Percentiles rank a stretch among this genome's conserved stretches.
Conservation (phyloP, 1,140 invertebrate genomes). For the Patella vulgata region DNA sequence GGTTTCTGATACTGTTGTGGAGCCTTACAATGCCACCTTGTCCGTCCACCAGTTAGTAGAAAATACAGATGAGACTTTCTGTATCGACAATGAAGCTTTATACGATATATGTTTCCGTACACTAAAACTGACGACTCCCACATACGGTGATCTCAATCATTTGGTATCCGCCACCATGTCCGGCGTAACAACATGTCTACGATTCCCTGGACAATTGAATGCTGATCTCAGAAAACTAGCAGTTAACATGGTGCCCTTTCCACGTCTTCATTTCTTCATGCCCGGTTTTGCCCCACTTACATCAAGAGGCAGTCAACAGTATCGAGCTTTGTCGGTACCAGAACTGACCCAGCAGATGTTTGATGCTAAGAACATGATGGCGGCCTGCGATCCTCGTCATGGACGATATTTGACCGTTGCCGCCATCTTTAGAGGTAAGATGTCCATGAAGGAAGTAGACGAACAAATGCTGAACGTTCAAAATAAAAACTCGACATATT, state of each 20-base stretch:
- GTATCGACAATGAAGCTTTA: slow-evolving; percentile 66
- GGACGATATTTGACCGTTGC: slow-evolving; percentile 79
- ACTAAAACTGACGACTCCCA: slow-evolving; percentile 76
- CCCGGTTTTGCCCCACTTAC: slow-evolving; percentile 79
- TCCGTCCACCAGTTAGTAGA: slow-evolving; percentile 82
- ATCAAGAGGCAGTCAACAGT: slow-evolving; percentile 68
- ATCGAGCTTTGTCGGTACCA: slow-evolving; percentile 68
- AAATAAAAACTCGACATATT: slow-evolving; percentile 74
- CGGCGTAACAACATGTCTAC: slow-evolving; percentile 81
- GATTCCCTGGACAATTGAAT: slow-evolving; percentile 80
- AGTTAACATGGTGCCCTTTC: slow-evolving; percentile 80
- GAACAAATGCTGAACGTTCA: slow-evolving; percentile 53
- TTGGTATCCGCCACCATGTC: slow-evolving; percentile 79
- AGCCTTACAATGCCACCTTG: slow-evolving; percentile 72
- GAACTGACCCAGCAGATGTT: slow-evolving; percentile 75
- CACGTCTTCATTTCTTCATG: slow-evolving; percentile 82
- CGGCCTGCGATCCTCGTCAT: slow-evolving; percentile 76
- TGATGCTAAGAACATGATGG: slow-evolving; percentile 80
- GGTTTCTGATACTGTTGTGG: slow-evolving; percentile 70
- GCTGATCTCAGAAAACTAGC: slow-evolving; percentile 84
- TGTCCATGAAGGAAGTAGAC: slow-evolving; percentile 67
- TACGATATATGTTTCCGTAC: slow-evolving; percentile 69
- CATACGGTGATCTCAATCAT: slow-evolving; percentile 65
- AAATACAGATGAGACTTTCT: slow-evolving; percentile 76
- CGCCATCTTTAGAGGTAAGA: slow-evolving; percentile 84